Percentiles rank a stretch among this genome's conserved stretches.
Conservation (phyloP, 2,888 invertebrate genomes). For the Geotrupes spiniger region DNA sequence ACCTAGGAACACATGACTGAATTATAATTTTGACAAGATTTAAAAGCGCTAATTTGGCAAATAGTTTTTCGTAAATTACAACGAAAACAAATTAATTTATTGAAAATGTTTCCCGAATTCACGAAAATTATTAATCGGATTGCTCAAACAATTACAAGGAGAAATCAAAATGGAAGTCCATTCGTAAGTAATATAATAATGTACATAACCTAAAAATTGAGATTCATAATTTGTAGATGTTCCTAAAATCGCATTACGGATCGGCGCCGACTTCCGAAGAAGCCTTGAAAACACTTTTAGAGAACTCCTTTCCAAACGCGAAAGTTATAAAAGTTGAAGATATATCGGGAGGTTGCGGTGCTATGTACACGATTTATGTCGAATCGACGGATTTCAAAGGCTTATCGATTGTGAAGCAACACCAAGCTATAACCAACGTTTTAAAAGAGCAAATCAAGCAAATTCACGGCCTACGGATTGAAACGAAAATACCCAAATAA, state of each 20-base stretch:
- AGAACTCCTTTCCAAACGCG: constrained; percentile 59
- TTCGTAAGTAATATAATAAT: no score
- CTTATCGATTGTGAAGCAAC: constrained; percentile 69
- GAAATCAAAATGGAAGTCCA: no score
- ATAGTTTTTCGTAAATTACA: no score
- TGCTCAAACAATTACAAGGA: no score
- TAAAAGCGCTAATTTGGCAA: no score
- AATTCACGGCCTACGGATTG: constrained; percentile 81
- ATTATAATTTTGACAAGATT: no score
- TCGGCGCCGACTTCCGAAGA: constrained; percentile 20
- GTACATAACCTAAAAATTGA: no score
- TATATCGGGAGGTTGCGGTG: constrained; percentile 78
- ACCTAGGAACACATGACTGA: no score
- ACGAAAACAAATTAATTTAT: no score
- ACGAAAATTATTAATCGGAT: no score
- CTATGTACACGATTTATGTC: constrained; percentile 73
- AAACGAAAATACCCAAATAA: constrained; percentile 54
- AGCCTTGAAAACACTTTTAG: constrained; percentile 49
- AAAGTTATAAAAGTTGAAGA: constrained; percentile 65
- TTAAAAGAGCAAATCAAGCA: constrained; percentile 74
- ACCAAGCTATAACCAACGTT: constrained; percentile 68
- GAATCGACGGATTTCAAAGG: constrained; percentile 70
- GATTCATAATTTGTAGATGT: no score
- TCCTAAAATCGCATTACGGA: not conserved
- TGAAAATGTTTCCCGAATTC: no score